Percentiles rank a stretch among this genome's conserved stretches.
Evolutionary conservation across 2,888 invertebrate genomes (phyloP).

Genomic region (Machimus atricapillus): DNA sequence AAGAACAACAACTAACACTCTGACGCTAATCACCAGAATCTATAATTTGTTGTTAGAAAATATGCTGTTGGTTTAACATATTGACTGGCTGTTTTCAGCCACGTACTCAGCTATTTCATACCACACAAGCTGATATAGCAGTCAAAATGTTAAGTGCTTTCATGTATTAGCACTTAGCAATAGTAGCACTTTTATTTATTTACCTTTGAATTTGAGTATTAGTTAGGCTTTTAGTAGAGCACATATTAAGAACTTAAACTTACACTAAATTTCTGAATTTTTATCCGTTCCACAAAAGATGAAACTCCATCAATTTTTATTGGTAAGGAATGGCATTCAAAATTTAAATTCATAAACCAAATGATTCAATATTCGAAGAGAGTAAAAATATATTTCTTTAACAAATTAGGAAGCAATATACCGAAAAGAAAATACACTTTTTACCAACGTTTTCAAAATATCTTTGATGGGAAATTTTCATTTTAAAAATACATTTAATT

Average conservation of each 20-base stretch:
- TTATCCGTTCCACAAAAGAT: too few species aligned
- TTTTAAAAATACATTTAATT: neutral
- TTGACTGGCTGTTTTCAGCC: neutral
- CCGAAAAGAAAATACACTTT: neutral
- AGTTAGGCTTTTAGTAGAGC: too few species aligned
- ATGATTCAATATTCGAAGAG: neutral
- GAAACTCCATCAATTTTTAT: neutral
- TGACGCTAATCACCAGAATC: neutral
- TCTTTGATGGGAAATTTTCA: neutral
- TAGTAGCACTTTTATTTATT: neutral
- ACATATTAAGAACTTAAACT: neutral
- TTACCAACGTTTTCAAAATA: neutral
- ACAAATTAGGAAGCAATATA: neutral
- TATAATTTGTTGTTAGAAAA: constrained; percentile 12
- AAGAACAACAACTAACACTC: neutral
- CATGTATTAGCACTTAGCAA: neutral
- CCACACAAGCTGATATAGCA: neutral
- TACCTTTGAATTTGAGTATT: neutral
- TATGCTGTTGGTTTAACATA: constrained; percentile 15
- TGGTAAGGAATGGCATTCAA: neutral
- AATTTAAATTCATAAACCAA: neutral
- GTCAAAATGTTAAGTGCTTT: neutral
- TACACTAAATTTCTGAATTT: too few species aligned
- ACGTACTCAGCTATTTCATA: neutral
- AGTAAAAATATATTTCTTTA: too few species aligned